Evolutionary conservation across 2,113 vertebrate species (phyloP), one percentile per base, ranked within the genome.

Genomic region (Mohoua ochrocephala): DNA sequence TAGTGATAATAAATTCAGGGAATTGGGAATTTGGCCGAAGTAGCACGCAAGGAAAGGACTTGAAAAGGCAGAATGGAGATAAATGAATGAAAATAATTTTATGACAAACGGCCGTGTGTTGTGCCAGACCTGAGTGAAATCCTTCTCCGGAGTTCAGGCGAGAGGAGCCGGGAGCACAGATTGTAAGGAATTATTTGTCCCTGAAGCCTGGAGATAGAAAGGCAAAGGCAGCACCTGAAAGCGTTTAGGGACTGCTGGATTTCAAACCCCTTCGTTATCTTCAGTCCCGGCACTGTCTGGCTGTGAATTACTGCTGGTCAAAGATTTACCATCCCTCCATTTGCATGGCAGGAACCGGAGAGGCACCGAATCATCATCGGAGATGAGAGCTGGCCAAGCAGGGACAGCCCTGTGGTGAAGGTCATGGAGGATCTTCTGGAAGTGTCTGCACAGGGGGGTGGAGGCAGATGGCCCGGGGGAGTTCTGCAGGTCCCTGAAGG

Each of bases 1-100:
- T 84, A 76, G 91, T 79, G 94, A 95, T 97, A 95, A 97, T 97
- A 97, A 97, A 97, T 93, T 84, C 91, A 93, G 96, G 93, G 93
- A 96, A 97, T 93, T 97, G 95, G 97, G 97, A 97, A 89, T 97
- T 95, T 92, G 95, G 87, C 95, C 21, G n/a, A 83, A 96, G 84
- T 37, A 68, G 68, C 81, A 45, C 1, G 2, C 60, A 30, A 89
- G 86, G 37, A 89, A 59, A 85, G 83, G 82, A 35, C 92, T 91
- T 92, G 86, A 93, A 96, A 96, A 96, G 95, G 69, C 76, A 86
- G 82, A 74, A 96, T 77, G 89, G 91, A 95, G 92, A 94, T 57
- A 90, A 89, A 96, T 77, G 93, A 95, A 64, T 83, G 79, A 87
- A 93, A 95, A 87, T 87, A 79, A 87, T 84, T 87, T 61, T 21